A percentile compares a stretch with the other conserved stretches of the same genome.
phyloP scores from a whole-genome alignment of 1,140 invertebrate species.

The Drosophila trapezifrons region DNA sequence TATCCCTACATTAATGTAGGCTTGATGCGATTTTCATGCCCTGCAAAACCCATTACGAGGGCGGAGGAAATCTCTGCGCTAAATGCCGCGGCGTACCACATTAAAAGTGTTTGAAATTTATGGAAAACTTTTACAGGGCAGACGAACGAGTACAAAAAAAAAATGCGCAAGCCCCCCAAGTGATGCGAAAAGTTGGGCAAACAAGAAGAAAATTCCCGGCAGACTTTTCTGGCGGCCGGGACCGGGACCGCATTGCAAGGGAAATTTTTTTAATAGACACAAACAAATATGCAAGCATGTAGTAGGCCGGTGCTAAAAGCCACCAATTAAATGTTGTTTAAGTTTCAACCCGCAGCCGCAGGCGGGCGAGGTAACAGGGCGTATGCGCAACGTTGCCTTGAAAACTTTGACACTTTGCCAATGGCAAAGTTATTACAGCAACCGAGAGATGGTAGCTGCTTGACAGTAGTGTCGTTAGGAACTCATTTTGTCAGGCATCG shows the following conservation, averaged over 20 bases:
- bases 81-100: constrained; percentile 27
- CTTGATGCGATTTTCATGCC: constrained; percentile 22
- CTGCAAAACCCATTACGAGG: constrained; percentile 21
- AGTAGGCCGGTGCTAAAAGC: constrained; percentile 37
- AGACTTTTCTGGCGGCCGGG: constrained; percentile 22
- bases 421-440: constrained; percentile 46
- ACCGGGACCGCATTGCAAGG: constrained; percentile 30
- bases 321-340: constrained; percentile 73
- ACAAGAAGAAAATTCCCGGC: constrained; percentile 24
- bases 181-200: constrained; percentile 41
- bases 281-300: constrained; percentile 27
- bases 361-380: constrained; percentile 22
- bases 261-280: constrained; percentile 50
- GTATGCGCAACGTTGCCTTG: constrained; percentile 45
- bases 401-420: constrained; percentile 66
- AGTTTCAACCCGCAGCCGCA: constrained; percentile 39
- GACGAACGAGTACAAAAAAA: background rate
- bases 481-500: constrained; percentile 5
- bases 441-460: constrained; percentile 6
- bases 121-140: constrained; percentile 25
- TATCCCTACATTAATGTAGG: background rate
- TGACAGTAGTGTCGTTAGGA: constrained; percentile 2
- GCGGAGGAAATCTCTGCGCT: background rate
- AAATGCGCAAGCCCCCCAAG: constrained; percentile 34
- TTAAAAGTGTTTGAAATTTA: constrained; percentile 44